These are phyloP conservation scores for Branchipolynoe longqiensis DNA, from an alignment of 2,888 invertebrate species.

Conservation along the genomic window DNA sequence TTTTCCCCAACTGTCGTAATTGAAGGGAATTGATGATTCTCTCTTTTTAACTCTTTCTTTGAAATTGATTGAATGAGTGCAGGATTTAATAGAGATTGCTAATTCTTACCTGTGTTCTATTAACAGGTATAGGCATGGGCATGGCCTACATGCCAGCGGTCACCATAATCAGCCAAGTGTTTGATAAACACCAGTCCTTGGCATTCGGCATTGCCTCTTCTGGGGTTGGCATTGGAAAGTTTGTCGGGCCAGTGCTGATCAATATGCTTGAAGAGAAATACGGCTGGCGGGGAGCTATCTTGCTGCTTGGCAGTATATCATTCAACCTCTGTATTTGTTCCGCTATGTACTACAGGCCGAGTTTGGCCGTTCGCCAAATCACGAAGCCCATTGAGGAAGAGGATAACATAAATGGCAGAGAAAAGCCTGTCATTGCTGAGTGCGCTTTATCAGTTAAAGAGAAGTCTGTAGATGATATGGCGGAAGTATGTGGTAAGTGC, in stretches of 20 bases:
- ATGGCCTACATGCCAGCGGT: conserved; percentile 62
- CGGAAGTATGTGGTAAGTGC: too few relatives aligned
- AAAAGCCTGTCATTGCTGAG: background rate
- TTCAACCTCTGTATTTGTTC: conserved; percentile 57
- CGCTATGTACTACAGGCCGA: background rate
- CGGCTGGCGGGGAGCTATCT: conserved; percentile 64
- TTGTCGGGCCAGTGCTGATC: conserved; percentile 60
- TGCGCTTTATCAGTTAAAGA: background rate
- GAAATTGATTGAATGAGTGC: too few relatives aligned
- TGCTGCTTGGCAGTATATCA: conserved; percentile 60
- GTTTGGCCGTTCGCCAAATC: background rate
- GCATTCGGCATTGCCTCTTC: conserved; percentile 62
- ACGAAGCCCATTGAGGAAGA: background rate
- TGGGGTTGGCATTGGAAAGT: conserved; percentile 62
- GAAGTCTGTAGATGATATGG: too few relatives aligned
- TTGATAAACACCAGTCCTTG: conserved; percentile 61
- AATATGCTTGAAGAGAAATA: conserved; percentile 41
- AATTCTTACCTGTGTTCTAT: too few relatives aligned
- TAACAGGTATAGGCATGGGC: conserved; percentile 63
- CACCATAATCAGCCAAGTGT: conserved; percentile 60
- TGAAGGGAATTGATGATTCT: too few relatives aligned
- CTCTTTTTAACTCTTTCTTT: too few relatives aligned
- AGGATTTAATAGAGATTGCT: too few relatives aligned
- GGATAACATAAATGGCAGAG: background rate
- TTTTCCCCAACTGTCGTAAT: too few relatives aligned